Conservation (phyloP, 2,888 invertebrate species). For the Amphipoea oculea region DNA sequence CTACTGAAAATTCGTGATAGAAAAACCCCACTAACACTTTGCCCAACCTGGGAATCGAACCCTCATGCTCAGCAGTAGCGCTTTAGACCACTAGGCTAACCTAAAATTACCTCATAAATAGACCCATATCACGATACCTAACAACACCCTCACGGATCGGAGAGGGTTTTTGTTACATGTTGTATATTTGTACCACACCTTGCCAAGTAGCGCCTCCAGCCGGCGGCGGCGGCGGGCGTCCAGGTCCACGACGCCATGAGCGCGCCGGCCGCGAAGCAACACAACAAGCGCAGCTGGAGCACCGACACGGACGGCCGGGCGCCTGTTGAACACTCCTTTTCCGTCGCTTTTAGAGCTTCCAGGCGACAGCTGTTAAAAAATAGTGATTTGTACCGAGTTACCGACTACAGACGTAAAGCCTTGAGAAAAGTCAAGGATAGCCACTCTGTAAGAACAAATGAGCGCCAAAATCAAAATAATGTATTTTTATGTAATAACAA, state of each 20-base stretch:
- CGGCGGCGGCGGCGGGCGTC: conserved; percentile 95
- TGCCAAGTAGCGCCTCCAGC: conserved; percentile 96
- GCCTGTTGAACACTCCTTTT: conserved; percentile 91
- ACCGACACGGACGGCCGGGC: conserved; percentile 95
- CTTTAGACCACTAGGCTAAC: background rate
- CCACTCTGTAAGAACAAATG: background rate
- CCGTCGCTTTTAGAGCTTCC: conserved; percentile 75
- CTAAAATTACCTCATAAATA: background rate
- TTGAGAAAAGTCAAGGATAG: background rate
- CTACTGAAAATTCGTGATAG: background rate
- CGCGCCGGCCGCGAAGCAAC: conserved; percentile 95
- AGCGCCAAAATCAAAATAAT: background rate
- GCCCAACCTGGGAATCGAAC: background rate
- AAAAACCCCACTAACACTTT: background rate
- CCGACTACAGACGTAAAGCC: background rate
- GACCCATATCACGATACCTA: background rate
- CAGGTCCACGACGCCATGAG: conserved; percentile 98
- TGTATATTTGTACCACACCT: conserved; percentile 88
- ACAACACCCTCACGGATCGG: background rate
- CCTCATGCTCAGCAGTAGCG: background rate
- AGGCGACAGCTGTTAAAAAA: conserved; percentile 78
- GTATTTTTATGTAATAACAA: background rate
- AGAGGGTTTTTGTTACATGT: background rate
- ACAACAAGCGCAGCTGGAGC: conserved; percentile 95
- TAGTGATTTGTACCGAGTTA: background rate